These are phyloP conservation scores for Microtus ochrogaster DNA, from an alignment of 2,113 vertebrate species.

Conservation along the genomic window DNA sequence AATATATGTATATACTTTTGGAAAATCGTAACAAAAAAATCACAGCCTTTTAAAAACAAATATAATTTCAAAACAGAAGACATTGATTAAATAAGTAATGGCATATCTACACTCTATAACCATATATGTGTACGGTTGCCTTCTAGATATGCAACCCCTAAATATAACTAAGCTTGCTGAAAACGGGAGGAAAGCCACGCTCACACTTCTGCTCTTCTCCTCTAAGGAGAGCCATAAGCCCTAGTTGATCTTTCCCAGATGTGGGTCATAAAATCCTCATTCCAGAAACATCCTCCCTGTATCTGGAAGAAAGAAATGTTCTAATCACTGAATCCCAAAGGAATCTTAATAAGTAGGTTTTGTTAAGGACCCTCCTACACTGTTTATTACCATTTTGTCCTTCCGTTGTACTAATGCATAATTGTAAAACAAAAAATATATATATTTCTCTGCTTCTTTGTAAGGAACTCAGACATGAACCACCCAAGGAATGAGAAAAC, in stretches of 20 bases:
- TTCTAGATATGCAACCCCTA: background rate
- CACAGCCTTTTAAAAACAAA: background rate
- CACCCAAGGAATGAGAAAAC: background rate
- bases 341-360: background rate
- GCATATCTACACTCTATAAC: background rate
- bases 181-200: background rate
- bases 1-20: background rate
- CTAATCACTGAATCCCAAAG: background rate
- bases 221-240: background rate
- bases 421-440: background rate
- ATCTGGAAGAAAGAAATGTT: constrained; percentile 4
- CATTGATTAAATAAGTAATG: background rate
- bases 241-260: background rate
- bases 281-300: background rate
- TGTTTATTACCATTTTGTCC: background rate
- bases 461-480: background rate
- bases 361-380: no score
- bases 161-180: background rate
- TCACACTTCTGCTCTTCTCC: background rate
- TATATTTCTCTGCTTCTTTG: background rate
- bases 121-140: background rate
- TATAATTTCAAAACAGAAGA: background rate
- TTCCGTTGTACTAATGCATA: background rate
- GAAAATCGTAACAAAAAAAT: constrained; percentile 8
- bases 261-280: background rate